Base-by-base conservation (phyloP, 2,113 vertebrate genomes). In the Pluvialis apricaria region DNA sequence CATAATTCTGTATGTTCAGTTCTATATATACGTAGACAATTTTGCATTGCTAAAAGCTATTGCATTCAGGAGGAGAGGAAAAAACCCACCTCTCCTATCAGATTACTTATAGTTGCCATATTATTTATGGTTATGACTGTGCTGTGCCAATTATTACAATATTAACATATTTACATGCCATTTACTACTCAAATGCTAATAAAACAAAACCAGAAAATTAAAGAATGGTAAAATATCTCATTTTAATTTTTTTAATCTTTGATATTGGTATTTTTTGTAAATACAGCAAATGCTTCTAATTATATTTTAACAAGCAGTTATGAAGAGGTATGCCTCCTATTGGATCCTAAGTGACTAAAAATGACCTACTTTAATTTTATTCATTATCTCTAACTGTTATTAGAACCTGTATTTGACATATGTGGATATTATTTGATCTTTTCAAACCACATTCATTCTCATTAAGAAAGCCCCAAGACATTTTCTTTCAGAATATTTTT, bases 361-460 rank as follows among this genome's bases (percentile, higher is more conserved):
- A 97, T 98, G 97, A 98, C 97, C 97, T 98, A 98, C 96, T 98
- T 98, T 98, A 98, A 98, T 98, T 98, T 98, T 98, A 98, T 98
- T 98, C 98, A 98, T 98, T 98, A 98, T 98, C 97, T 98, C 93
- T 97, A 97, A 97, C 96, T 94, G 96, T 97, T 98, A 98, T 98
- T 98, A 98, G 97, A 98, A 98, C 97, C 94, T 97, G 97, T 97
- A 98, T 98, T 98, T 98, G 97, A 98, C 98, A 98, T 97, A 97
- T 96, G 96, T 97, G 97, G 93, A 98, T 98, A 98, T 98, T 98
- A 98, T 98, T 98, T 98, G 97, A 98, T 98, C 98, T 98, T 98
- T 98, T 97, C 97, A 98, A 97, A 98, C 96, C 98, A 98, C 95
- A 98, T 98, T 98, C 97, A 98, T 98, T 98, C 97, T 98, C 97